Percentiles rank a stretch among this genome's conserved stretches.
These are phyloP conservation scores for Polyodon spathula DNA, from an alignment of 2,113 vertebrate species.

Conservation along the genomic window DNA sequence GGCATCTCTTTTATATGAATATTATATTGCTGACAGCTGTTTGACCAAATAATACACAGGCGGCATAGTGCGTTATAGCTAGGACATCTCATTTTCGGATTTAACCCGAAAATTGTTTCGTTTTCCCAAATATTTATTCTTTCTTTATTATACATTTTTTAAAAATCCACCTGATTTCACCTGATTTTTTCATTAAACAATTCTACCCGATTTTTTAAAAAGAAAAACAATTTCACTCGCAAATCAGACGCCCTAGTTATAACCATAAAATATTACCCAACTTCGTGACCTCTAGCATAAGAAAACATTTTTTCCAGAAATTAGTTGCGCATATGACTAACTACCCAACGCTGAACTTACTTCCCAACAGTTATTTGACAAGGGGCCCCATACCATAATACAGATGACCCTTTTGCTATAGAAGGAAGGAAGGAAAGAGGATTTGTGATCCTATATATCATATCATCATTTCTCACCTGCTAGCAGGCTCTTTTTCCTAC, in stretches of 20 bases:
- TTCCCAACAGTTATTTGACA: slow-evolving; percentile 13
- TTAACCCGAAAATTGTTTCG: too few species aligned
- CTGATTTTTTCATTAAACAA: too few species aligned
- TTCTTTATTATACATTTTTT: too few species aligned
- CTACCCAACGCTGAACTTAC: slow-evolving; percentile 1
- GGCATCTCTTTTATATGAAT: slow-evolving; percentile 23
- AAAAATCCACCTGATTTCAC: too few species aligned
- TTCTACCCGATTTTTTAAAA: too few species aligned
- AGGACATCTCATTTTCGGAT: too few species aligned
- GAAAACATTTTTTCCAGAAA: slow-evolving; percentile 15
- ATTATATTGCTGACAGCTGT: slow-evolving; percentile 47
- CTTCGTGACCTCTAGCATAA: slow-evolving; percentile 10
- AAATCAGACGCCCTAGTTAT: background rate
- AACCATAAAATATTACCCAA: slow-evolving; percentile 6
- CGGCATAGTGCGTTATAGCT: background rate
- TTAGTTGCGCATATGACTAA: slow-evolving; percentile 12
- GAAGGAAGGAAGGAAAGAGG: slow-evolving; percentile 27
- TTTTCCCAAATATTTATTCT: too few species aligned
- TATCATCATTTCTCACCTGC: slow-evolving; percentile 37
- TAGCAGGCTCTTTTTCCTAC: slow-evolving; percentile 41
- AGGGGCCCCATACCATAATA: slow-evolving; percentile 4
- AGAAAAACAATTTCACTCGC: too few species aligned
- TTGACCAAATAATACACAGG: slow-evolving; percentile 35
- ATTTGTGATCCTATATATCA: slow-evolving; percentile 31
- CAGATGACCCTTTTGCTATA: slow-evolving; percentile 26